phyloP scores from a whole-genome alignment of 2,888 invertebrate genomes.

The Lepidochitona cinerea region DNA sequence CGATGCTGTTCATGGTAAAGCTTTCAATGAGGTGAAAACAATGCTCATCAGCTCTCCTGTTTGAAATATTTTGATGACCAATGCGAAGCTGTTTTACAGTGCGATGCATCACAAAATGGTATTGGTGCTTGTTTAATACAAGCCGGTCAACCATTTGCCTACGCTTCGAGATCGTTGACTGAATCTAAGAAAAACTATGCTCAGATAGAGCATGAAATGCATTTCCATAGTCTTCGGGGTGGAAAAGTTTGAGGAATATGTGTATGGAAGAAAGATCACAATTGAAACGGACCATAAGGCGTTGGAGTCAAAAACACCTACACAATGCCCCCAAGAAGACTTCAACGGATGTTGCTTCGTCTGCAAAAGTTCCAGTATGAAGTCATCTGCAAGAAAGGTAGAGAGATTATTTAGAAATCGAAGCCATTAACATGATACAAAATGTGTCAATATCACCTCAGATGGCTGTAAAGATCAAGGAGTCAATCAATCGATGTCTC shows the following conservation, averaged over 20 bases:
- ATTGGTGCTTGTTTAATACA: conserved; percentile 27
- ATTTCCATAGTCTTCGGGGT: conserved; percentile 1
- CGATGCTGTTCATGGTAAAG: conserved; percentile 18
- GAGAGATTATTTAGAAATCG: background rate
- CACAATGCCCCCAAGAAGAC: conserved; percentile 9
- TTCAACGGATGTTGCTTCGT: conserved; percentile 20
- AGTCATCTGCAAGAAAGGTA: conserved; percentile 19
- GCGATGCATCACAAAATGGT: conserved; percentile 25
- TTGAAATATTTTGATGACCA: conserved; percentile 24
- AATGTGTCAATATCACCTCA: background rate
- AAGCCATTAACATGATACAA: background rate
- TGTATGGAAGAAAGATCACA: conserved; percentile 15
- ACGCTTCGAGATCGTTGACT: conserved; percentile 28
- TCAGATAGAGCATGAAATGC: conserved; percentile 16
- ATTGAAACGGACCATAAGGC: conserved; percentile 31
- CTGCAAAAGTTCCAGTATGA: conserved; percentile 23
- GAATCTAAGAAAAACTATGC: conserved; percentile 21
- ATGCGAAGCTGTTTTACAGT: conserved; percentile 15
- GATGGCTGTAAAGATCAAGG: background rate
- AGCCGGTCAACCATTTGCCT: conserved; percentile 32
- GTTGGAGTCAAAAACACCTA: conserved; percentile 16
- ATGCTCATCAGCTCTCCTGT: conserved; percentile 21
- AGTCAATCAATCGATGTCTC: too few species aligned
- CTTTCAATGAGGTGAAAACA: conserved; percentile 14
- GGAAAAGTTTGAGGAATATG: conserved; percentile 16